Conservation (phyloP, 2,797 vertebrate genomes). For the Esox masquinongy region DNA sequence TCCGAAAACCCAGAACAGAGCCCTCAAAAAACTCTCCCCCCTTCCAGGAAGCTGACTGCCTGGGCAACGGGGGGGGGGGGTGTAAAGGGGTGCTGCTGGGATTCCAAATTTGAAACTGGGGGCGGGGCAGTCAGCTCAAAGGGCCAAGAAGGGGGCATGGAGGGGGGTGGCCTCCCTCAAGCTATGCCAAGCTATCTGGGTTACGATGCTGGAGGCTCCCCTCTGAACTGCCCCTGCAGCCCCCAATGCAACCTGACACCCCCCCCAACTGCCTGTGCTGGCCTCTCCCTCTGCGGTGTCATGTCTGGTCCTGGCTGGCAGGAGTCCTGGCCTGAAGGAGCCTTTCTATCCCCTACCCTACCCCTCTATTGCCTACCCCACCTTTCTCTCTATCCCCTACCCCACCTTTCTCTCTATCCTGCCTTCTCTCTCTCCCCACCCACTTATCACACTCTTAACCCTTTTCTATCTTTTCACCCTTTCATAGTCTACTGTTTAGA, state of each 20-base stretch:
- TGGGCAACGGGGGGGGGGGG: conserved; percentile 50
- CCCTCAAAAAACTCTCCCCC: conserved; percentile 58
- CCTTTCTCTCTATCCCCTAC: neutral
- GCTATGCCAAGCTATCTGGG: conserved; percentile 48
- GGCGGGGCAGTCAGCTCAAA: conserved; percentile 63
- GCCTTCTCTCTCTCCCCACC: neutral
- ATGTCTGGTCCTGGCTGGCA: conserved; percentile 80
- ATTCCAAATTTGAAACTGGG: conserved; percentile 68
- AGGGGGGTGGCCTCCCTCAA: conserved; percentile 58
- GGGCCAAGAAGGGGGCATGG: conserved; percentile 61
- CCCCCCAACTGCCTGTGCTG: conserved; percentile 62
- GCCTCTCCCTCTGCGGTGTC: conserved; percentile 73
- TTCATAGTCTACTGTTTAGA: conserved; percentile 5
- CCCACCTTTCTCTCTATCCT: neutral
- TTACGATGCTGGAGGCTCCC: conserved; percentile 59
- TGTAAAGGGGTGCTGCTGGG: conserved; percentile 58
- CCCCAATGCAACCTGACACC: conserved; percentile 54
- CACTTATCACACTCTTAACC: neutral
- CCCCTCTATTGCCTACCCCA: neutral
- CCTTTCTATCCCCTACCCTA: conserved; percentile 53
- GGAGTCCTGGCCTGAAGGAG: conserved; percentile 75
- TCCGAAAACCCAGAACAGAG: conserved; percentile 63
- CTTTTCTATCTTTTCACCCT: conserved; percentile 8
- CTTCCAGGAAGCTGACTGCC: conserved; percentile 65
- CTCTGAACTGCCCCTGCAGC: conserved; percentile 60